These are phyloP conservation scores for Bombyx mori DNA, from an alignment of 1,140 invertebrate genomes.

Conservation along the genomic window ASM3026992v2 NC_085118.1:1375001-1375500, in stretches of 20 bases:
- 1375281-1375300: conserved; percentile 75
- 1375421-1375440: no score
- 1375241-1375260: conserved; percentile 74
- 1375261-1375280: conserved; percentile 75
- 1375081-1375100: no score
- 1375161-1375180: conserved; percentile 13
- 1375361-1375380: conserved; percentile 78
- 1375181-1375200: conserved; percentile 66
- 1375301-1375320: conserved; percentile 79
- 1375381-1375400: conserved; percentile 77
- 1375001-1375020: no score
- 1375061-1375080: no score
- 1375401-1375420: conserved; percentile 49
- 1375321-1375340: conserved; percentile 57
- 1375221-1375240: conserved; percentile 77
- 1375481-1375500: no score
- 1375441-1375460: no score
- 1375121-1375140: no score
- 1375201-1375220: conserved; percentile 76
- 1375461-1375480: no score
- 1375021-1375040: no score
- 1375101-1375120: no score
- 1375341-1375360: conserved; percentile 67
- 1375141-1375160: neutral
- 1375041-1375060: no score